A percentile compares a stretch with the other conserved stretches of the same genome.
These are phyloP conservation scores for Microtus pennsylvanicus DNA, from an alignment of 2,113 vertebrate genomes.

Conservation along the genomic window DNA sequence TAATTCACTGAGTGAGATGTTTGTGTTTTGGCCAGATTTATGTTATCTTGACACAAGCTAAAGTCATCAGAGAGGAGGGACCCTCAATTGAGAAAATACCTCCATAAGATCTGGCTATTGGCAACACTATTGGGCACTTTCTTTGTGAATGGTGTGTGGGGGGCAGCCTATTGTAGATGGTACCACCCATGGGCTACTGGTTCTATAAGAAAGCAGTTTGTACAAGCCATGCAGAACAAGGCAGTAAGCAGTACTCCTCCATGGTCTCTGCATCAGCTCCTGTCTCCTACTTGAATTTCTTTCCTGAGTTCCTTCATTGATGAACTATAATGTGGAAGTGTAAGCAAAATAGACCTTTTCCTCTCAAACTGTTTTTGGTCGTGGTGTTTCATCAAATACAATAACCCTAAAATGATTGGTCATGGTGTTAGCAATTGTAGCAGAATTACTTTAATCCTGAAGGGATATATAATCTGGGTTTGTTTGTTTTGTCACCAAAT, in stretches of 20 bases:
- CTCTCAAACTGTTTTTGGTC: not conserved
- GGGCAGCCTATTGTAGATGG: not conserved
- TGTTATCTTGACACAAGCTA: not conserved
- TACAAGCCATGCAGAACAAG: not conserved
- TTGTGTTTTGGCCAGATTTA: not conserved
- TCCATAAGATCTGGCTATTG: not conserved
- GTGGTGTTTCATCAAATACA: not conserved
- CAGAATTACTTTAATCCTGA: conserved; percentile 15
- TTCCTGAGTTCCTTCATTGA: not conserved
- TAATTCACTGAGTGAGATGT: not conserved
- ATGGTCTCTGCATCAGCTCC: not conserved
- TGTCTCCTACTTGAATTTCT: not conserved
- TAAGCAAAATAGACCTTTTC: not conserved
- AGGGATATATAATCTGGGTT: not conserved
- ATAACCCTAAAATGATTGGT: not conserved
- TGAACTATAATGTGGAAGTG: not conserved
- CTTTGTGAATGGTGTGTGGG: not conserved
- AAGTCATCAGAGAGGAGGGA: not conserved
- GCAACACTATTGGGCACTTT: not conserved
- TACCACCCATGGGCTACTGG: not conserved
- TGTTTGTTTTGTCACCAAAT: not conserved
- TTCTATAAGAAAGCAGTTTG: not conserved
- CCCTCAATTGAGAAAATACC: not conserved
- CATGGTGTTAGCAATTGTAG: not conserved
- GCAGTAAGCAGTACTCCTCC: not conserved